Evolutionary conservation across 2,888 invertebrate species (phyloP), one percentile per base, ranked within the genome.

Genomic region (Spisula solida): DNA sequence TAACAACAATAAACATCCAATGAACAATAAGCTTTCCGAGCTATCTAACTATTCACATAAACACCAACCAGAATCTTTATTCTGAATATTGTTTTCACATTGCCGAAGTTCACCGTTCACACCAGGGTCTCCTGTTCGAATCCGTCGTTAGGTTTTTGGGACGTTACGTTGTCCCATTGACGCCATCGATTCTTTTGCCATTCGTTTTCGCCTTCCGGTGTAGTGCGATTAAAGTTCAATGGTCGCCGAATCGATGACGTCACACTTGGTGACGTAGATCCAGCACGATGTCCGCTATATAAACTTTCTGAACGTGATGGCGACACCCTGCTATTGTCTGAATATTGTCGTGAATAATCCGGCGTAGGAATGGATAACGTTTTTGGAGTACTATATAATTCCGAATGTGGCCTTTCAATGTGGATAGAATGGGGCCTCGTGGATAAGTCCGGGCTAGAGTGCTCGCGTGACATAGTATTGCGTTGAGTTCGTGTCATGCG

Each of bases 71-170:
- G 41, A 41, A 41, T 41, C 41, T 41, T 34, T 75, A 34, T 12
- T 75, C 18, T 75, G 34, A 31, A 75, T 29, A 75, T 75, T 31
- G 12, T 25, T 75, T 75, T 16, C 31, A 75, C 34, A 31, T 0
- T 66, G 31, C 16, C 34, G 12, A 31, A 31, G 8, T 41, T 41
- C 8, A 41, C 29, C 2, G 14, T 66, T 83, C 80, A 96, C 87
- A 96, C 96, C n/a, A 96, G 94, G 8, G 96, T 96, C 88, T 96
- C 96, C 89, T 96, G 96, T 84, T 95, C 95, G 83, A 93, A 94
- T 12, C 93, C 87, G 31, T 95, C 95, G 1, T 92, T 92, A 14
- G 92, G 89, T 81, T 93, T 94, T 75, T 95, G 94, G 41, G 94
- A 91, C 8, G 95, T 94, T 85, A 96, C 90, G 82, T 92, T 88